These are phyloP conservation scores for Oasisia sp. DNA, from an alignment of 2,888 invertebrate genomes.

Conservation along the genomic window DNA sequence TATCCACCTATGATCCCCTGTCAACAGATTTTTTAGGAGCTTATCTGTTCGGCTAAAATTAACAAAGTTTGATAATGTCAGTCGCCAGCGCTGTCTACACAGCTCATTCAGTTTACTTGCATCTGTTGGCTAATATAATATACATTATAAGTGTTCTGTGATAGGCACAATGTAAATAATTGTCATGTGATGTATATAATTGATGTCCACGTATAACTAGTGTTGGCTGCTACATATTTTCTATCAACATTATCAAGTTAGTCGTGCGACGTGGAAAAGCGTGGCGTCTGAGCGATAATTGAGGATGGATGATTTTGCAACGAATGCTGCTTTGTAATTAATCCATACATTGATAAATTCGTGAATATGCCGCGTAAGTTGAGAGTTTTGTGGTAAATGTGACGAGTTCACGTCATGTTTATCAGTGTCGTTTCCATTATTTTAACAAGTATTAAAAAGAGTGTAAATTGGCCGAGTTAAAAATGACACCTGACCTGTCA, in stretches of 20 bases:
- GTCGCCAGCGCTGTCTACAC: not conserved
- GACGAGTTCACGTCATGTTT: no score
- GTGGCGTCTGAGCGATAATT: not conserved
- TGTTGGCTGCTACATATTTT: not conserved
- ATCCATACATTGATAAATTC: not conserved
- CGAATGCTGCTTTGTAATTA: not conserved
- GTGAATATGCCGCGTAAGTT: not conserved
- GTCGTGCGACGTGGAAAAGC: constrained; percentile 1
- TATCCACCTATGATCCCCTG: not conserved
- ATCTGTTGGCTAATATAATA: not conserved
- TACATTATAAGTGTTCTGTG: not conserved
- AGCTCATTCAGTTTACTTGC: not conserved
- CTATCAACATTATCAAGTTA: not conserved
- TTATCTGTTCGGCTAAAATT: not conserved
- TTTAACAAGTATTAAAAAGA: no score
- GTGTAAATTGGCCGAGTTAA: no score
- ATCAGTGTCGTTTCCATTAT: no score
- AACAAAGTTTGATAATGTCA: not conserved
- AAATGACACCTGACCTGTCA: no score
- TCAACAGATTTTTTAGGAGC: not conserved
- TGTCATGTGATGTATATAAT: not conserved
- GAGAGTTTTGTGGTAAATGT: no score
- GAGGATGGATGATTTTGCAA: not conserved
- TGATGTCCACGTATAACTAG: not conserved
- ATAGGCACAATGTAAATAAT: not conserved